Percentiles rank a stretch among this genome's conserved stretches.
Evolutionary conservation across 2,113 vertebrate species (phyloP).

Genomic region (Burhinus oedicnemus): DNA sequence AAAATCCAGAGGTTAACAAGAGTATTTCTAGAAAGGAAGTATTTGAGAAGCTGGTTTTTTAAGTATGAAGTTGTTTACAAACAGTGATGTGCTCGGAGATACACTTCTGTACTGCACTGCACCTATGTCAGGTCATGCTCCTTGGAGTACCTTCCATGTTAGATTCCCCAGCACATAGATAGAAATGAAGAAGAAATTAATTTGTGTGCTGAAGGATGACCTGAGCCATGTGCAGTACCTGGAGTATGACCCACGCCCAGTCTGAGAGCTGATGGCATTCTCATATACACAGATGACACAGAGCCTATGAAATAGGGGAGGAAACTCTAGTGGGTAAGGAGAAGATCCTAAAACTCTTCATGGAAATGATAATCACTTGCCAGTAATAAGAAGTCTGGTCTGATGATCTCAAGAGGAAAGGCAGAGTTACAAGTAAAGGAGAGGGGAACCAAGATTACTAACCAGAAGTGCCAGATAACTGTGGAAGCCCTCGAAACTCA

Average conservation of each 20-base stretch:
- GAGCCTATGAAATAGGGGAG: background rate
- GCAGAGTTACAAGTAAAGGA: background rate
- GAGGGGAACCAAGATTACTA: background rate
- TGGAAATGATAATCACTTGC: background rate
- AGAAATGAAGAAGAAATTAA: background rate
- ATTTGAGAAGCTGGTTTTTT: background rate
- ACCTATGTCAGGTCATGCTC: background rate
- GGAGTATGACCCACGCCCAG: background rate
- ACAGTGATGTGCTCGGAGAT: background rate
- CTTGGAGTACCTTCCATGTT: background rate
- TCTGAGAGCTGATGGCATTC: background rate
- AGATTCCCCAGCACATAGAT: background rate
- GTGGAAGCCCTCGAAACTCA: background rate
- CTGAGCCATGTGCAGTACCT: background rate
- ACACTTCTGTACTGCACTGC: fast-evolving
- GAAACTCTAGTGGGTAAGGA: background rate
- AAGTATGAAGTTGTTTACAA: background rate
- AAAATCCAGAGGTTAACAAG: background rate
- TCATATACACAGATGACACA: fast-evolving
- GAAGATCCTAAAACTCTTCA: background rate
- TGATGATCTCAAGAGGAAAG: background rate
- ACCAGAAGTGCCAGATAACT: background rate
- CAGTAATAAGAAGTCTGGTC: background rate
- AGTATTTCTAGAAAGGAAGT: background rate
- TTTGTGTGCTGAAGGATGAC: background rate